Evolutionary conservation across 2,797 vertebrate genomes (phyloP).

Genomic region (Valencia hispanica): DNA sequence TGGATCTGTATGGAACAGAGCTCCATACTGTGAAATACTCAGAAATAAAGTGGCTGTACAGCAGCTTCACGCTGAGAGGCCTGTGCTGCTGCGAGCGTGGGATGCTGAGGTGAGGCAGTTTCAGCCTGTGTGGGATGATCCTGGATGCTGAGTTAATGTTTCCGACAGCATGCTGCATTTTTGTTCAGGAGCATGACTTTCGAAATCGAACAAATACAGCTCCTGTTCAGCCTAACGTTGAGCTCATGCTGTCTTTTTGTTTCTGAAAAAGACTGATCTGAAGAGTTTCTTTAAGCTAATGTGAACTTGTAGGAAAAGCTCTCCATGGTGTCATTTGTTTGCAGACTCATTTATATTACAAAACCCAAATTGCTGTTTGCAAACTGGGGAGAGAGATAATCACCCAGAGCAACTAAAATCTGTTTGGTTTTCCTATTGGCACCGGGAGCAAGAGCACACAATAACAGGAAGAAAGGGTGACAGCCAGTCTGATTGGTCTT

Average conservation of each 20-base stretch:
- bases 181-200: not conserved
- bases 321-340: not conserved
- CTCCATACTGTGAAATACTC: not conserved
- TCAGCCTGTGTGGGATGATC: slow-evolving; percentile 60
- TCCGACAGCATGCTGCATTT: slow-evolving; percentile 10
- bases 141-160: slow-evolving; percentile 39
- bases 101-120: slow-evolving; percentile 53
- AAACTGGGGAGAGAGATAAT: not conserved
- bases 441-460: not conserved
- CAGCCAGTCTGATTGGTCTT: not conserved
- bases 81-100: slow-evolving; percentile 48
- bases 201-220: not conserved
- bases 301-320: not conserved
- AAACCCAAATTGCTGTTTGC: slow-evolving; percentile 2
- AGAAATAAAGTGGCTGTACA: not conserved
- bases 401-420: not conserved
- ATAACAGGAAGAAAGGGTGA: not conserved
- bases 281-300: not conserved
- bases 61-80: slow-evolving; percentile 16
- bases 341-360: not conserved
- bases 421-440: not conserved
- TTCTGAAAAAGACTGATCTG: not conserved
- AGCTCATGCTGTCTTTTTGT: not conserved
- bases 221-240: not conserved
- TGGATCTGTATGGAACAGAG: not conserved